These are phyloP conservation scores for Cabera pusaria DNA, from an alignment of 2,888 invertebrate species.

Conservation along the genomic window DNA sequence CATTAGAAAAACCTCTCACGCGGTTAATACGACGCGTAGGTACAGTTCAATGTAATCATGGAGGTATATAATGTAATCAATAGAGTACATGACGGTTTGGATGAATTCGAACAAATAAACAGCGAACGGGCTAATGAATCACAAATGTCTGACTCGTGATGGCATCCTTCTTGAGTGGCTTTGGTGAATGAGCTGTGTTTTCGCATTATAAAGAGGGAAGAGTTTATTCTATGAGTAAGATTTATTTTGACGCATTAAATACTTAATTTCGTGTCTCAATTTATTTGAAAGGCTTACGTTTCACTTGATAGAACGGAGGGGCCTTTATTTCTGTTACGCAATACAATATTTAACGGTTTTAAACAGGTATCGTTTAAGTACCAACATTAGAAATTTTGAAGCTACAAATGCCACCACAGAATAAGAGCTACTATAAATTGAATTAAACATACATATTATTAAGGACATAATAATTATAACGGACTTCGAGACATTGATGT, in stretches of 20 bases:
- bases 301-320: too few relatives aligned
- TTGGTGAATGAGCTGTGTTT: conserved; percentile 24
- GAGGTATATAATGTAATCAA: conserved; percentile 27
- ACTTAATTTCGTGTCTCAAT: conserved; percentile 1
- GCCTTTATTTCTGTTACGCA: too few relatives aligned
- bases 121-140: conserved; percentile 29
- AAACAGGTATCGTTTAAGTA: too few relatives aligned
- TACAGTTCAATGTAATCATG: conserved; percentile 28
- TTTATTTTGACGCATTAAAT: conserved; percentile 11
- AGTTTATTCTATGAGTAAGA: conserved; percentile 16
- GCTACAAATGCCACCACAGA: too few relatives aligned
- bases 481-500: conserved; percentile 19
- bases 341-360: too few relatives aligned
- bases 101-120: conserved; percentile 24
- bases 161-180: conserved; percentile 23
- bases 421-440: too few relatives aligned
- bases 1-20: conserved; percentile 40
- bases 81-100: conserved; percentile 22
- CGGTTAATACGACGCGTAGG: conserved; percentile 26
- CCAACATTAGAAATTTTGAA: too few relatives aligned
- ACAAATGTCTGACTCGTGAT: conserved; percentile 29
- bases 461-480: too few relatives aligned
- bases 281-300: conserved; percentile 3
- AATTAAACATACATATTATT: too few relatives aligned
- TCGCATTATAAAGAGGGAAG: conserved; percentile 23